These are phyloP conservation scores for Trimorus sp. DNA, from an alignment of 2,888 invertebrate genomes.

Conservation along the genomic window DNA sequence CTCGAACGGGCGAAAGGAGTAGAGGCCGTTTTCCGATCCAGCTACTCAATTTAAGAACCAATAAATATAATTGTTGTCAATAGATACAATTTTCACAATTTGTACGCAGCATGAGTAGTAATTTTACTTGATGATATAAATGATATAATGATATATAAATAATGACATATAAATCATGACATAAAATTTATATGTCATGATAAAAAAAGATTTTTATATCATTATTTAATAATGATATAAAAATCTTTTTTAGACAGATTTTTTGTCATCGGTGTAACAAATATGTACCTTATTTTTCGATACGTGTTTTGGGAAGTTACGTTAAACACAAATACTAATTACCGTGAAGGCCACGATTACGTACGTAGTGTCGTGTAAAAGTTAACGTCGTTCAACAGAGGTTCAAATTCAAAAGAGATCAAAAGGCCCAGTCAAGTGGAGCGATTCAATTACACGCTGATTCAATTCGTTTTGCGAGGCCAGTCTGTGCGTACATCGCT, in stretches of 20 bases:
- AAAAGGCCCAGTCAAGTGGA: constrained; percentile 79
- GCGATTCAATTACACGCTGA: constrained; percentile 80
- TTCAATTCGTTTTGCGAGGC: constrained; percentile 73
- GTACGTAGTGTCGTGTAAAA: constrained; percentile 58
- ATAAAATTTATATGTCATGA: too few relatives aligned
- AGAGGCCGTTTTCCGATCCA: too few relatives aligned
- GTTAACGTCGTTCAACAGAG: constrained; percentile 66
- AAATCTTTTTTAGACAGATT: too few relatives aligned
- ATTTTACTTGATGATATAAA: too few relatives aligned
- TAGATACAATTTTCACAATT: too few relatives aligned
- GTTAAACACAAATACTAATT: constrained; percentile 50
- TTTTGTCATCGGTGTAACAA: neutral
- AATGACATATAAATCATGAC: too few relatives aligned
- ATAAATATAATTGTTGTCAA: too few relatives aligned
- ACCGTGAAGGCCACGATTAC: constrained; percentile 55
- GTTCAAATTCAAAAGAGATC: constrained; percentile 78
- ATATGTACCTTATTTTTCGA: constrained; percentile 11
- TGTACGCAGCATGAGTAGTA: neutral
- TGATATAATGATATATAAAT: too few relatives aligned
- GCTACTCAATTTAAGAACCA: too few relatives aligned
- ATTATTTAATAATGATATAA: too few relatives aligned
- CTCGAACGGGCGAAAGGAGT: too few relatives aligned
- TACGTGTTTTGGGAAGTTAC: constrained; percentile 10
- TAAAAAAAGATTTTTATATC: too few relatives aligned
- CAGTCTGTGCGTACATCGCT: constrained; percentile 67